These are phyloP conservation scores for Eupeodes luniger DNA, from an alignment of 2,888 invertebrate genomes.

Conservation along the genomic window DNA sequence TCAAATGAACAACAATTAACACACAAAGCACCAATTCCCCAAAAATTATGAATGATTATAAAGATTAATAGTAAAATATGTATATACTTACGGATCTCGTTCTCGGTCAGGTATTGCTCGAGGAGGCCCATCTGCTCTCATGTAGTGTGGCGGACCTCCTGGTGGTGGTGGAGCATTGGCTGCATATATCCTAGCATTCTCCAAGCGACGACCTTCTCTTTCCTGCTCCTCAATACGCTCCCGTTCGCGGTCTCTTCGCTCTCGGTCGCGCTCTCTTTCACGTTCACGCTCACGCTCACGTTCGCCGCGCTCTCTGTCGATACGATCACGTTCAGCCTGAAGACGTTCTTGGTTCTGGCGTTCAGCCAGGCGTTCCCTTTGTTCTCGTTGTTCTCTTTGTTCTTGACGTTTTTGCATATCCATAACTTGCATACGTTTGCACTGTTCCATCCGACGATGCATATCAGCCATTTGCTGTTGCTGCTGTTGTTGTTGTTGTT, in stretches of 20 bases:
- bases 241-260: slow-evolving; percentile 79
- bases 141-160: slow-evolving; percentile 79
- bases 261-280: slow-evolving; percentile 79
- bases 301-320: slow-evolving; percentile 79
- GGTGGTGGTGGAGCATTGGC: slow-evolving; percentile 78
- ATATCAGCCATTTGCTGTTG: slow-evolving; percentile 77
- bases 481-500: slow-evolving; percentile 83
- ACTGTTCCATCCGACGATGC: slow-evolving; percentile 77
- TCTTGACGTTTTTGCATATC: slow-evolving; percentile 81
- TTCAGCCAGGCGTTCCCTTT: slow-evolving; percentile 79
- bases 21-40: slow-evolving; percentile 50
- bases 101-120: slow-evolving; percentile 83
- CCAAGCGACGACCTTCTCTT: slow-evolving; percentile 81
- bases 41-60: slow-evolving; percentile 38
- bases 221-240: slow-evolving; percentile 81
- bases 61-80: background rate
- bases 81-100: slow-evolving; percentile 81
- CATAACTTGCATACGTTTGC: slow-evolving; percentile 56
- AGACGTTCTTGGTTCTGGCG: slow-evolving; percentile 79
- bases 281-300: slow-evolving; percentile 79
- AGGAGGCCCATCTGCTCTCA: slow-evolving; percentile 81
- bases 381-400: slow-evolving; percentile 79
- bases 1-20: slow-evolving; percentile 48
- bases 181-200: slow-evolving; percentile 78
- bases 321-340: slow-evolving; percentile 80